phyloP scores from a whole-genome alignment of 2,797 vertebrate species.

The Pangasius mekongensis region DNA sequence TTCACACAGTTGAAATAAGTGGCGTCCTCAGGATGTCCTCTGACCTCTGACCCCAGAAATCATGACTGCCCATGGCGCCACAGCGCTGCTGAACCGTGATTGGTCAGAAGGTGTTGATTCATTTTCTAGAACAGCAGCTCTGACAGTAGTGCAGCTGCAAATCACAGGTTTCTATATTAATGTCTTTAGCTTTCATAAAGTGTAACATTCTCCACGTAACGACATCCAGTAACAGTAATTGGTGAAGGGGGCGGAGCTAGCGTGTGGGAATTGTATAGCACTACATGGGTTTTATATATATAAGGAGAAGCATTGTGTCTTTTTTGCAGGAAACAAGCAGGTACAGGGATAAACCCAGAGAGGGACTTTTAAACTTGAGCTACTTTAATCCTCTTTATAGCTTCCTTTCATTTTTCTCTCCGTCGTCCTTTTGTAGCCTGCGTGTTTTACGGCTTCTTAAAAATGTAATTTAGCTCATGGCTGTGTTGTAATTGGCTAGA shows the following conservation, averaged over 20 bases:
- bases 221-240: not conserved
- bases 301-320: not conserved
- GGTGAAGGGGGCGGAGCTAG: not conserved
- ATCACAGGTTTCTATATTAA: not conserved
- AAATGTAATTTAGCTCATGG: slow-evolving; percentile 64
- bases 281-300: no score
- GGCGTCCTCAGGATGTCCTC: not conserved
- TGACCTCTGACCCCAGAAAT: not conserved
- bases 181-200: not conserved
- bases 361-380: not conserved
- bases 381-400: slow-evolving; percentile 12
- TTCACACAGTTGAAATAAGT: not conserved
- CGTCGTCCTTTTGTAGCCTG: not conserved
- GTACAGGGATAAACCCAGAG: not conserved
- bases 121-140: not conserved
- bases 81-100: not conserved
- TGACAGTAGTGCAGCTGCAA: not conserved
- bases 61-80: not conserved
- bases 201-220: not conserved
- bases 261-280: not conserved
- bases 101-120: not conserved
- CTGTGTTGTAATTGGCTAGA: slow-evolving; percentile 65
- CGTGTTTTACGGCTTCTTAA: slow-evolving; percentile 22
- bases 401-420: not conserved
- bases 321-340: not conserved